phyloP scores from a whole-genome alignment of 2,888 invertebrate genomes.

The Criorhina ranunculi region DNA sequence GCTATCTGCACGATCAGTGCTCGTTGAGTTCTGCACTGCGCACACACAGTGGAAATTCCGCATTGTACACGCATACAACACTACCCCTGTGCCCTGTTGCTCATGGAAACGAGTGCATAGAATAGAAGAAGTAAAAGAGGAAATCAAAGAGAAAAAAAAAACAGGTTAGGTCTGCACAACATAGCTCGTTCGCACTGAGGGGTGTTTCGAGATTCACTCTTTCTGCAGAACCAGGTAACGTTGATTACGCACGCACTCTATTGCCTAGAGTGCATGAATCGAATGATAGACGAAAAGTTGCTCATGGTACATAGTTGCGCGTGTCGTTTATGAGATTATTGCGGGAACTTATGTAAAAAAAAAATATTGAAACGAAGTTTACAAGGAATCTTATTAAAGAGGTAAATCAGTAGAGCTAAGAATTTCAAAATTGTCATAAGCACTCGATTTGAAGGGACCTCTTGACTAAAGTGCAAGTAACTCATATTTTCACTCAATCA shows the following conservation, averaged over 20 bases:
- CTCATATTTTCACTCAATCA: background rate
- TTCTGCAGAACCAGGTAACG: conserved; percentile 49
- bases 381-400: too few relatives aligned
- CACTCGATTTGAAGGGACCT: too few relatives aligned
- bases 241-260: conserved; percentile 16
- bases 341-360: background rate
- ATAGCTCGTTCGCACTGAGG: conserved; percentile 26
- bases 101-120: conserved; percentile 50
- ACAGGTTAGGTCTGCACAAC: conserved; percentile 67
- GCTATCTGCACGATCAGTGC: conserved; percentile 57
- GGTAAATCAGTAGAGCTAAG: too few relatives aligned
- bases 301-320: background rate
- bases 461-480: too few relatives aligned
- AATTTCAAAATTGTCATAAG: too few relatives aligned
- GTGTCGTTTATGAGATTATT: background rate
- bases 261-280: background rate
- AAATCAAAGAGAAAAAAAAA: conserved; percentile 39
- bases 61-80: conserved; percentile 34
- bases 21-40: conserved; percentile 38
- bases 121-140: conserved; percentile 40
- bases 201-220: conserved; percentile 56
- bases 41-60: conserved; percentile 19
- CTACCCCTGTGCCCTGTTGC: conserved; percentile 71
- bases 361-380: too few relatives aligned
- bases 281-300: background rate